Base-by-base conservation (phyloP, 2,113 vertebrate species). In the Cyanistes caeruleus region DNA sequence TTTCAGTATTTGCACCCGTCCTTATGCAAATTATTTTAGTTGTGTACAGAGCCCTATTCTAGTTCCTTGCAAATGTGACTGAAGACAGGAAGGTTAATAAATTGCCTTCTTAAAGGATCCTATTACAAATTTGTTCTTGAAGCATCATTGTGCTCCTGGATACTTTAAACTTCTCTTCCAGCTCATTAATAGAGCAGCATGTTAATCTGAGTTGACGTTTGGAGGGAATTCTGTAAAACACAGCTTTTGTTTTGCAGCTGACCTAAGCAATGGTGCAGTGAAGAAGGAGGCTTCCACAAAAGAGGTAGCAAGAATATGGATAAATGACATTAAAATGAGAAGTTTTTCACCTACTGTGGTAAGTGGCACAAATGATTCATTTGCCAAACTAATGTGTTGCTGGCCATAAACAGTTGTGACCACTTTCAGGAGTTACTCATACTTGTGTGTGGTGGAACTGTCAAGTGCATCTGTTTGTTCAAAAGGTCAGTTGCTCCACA, bases 281-380 rank as follows among this genome's bases (percentile, higher is more conserved):
- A 99, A 99, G 96, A 99, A 99, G 92, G 99, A 99, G 64, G 97
- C 98, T 51, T 97, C 98, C 31, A 98, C 98, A 75, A 99, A 99
- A 98, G 99, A 99, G 76, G 97, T 98, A n/a, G 96, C 99, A 86
- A 98, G 99, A 97, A 98, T 99, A 96, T 99, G 99, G 99, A 98
- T 99, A 87, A 99, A 99, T 43, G 99, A 99, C 89, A 91, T 99
- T 74, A 99, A 99, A 98, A 97, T 99, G 97, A 98, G 98, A 64
- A 99, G 98, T 94, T 99, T 99, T 94, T 98, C 99, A 30, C 98
- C 99, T 13, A 99, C 99, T 18, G 98, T 98, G 98, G 99, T 99
- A 95, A 97, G 98, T 96, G 58, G 20, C 72, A n/a, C 27, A 43
- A 69, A 63, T 48, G 53, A 43, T 51, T 91, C 4, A 74, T 83